Evolutionary conservation across 2,113 vertebrate species (phyloP), one percentile per base, ranked within the genome.

Genomic region (Camelus dromedarius): DNA sequence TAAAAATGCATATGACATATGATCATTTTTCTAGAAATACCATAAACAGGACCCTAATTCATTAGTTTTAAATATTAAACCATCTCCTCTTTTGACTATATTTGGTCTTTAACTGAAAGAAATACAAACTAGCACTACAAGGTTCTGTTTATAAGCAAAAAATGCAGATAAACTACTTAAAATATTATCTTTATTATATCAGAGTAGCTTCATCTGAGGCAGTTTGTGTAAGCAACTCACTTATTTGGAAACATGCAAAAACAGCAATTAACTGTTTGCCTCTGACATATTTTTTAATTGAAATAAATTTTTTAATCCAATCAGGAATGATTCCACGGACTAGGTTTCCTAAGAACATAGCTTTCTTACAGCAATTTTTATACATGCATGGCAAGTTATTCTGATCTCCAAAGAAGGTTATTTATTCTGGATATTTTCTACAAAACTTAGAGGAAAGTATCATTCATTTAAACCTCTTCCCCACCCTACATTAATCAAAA

Each of bases 161-260:
- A 97, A 69, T 76, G 20, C 11, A 96, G 64, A 90, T 60, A 93
- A 93, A 77, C 62, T 77, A 48, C 54, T 97, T 93, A 75, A 86
- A 92, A 70, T 72, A 75, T n/a, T 89, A 69, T 56, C 42, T 93
- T 91, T 81, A 96, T 62, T 80, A 24, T 30, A 84, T 86, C 46
- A 83, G 48, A 32, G 66, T 70, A 87, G 77, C 28, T 16, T 60
- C 13, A 58, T 72, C 28, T 88, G 8, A n/a, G 3, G 46, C 14
- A 46, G 50, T 95, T 46, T 88, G 28, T 85, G 56, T 93, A 52
- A 94, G 50, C 12, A 93, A 69, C 6, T 91, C 60, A 84, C 32
- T 95, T 79, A 16, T 50, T 96, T 94, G n/a, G n/a, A 89, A 90
- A 80, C 86, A 80, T 22, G 35, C 30, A 67, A 73, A 96, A 72